Conservation (phyloP, 1,140 invertebrate species). For the Drosophila equinoxialis region DNA sequence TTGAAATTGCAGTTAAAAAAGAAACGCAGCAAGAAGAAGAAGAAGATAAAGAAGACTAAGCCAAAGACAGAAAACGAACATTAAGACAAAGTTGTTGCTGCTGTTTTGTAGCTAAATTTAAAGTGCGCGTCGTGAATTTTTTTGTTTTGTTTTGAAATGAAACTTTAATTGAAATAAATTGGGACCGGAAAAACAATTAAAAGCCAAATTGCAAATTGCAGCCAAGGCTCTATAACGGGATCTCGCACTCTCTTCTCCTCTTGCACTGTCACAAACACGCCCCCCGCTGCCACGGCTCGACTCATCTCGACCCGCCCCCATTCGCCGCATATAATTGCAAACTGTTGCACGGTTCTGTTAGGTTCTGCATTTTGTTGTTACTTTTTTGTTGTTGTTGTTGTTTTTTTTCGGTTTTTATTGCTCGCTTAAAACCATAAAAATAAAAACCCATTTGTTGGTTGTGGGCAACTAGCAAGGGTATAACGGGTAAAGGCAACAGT, state of each 20-base stretch:
- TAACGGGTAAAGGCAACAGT: conserved; percentile 12
- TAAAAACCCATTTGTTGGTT: conserved; percentile 50
- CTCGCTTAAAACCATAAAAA: conserved; percentile 40
- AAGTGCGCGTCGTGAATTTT: conserved; percentile 11
- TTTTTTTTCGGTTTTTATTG: conserved; percentile 42
- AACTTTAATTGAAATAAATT: conserved; percentile 7
- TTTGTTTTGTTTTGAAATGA: neutral
- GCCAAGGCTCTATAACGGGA: conserved; percentile 2
- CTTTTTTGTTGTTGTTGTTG: conserved; percentile 20
- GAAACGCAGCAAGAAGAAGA: conserved; percentile 18
- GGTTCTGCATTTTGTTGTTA: conserved; percentile 46
- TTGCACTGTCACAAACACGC: neutral
- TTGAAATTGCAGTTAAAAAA: conserved; percentile 41
- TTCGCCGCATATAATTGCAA: conserved; percentile 74
- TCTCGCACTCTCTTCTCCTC: neutral
- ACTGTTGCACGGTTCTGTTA: conserved; percentile 61
- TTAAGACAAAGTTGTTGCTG: conserved; percentile 2
- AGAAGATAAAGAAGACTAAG: neutral
- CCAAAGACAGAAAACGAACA: neutral
- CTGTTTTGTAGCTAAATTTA: conserved; percentile 4
- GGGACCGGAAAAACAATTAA: conserved; percentile 19
- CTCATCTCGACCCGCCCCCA: conserved; percentile 20
- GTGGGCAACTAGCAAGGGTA: conserved; percentile 6
- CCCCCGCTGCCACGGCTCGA: too few relatives aligned
- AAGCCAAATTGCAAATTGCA: conserved; percentile 19